Evolutionary conservation across 92 coral and sea anemone genomes (phyloP).

Genomic region (Phenganax stokvisi): DNA sequence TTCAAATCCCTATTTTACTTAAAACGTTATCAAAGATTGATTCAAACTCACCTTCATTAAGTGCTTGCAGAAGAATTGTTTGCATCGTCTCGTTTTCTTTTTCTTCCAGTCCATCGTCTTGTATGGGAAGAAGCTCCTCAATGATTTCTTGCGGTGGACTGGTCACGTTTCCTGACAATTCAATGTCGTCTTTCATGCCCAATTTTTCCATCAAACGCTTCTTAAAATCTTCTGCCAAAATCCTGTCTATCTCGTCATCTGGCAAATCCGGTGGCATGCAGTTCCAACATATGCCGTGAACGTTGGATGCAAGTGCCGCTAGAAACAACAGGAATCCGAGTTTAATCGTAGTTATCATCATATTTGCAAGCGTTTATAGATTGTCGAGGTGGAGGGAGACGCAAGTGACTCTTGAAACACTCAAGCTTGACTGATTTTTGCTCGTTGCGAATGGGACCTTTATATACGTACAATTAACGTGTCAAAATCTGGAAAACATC

Average conservation of each 20-base stretch:
- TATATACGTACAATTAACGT: not conserved
- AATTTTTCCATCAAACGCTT: conserved; percentile 8
- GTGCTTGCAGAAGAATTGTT: not conserved
- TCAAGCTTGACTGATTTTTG: not conserved
- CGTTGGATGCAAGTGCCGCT: not conserved
- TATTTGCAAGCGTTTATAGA: not conserved
- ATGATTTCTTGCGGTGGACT: conserved; percentile 1
- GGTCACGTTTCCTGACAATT: not conserved
- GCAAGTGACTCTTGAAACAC: not conserved
- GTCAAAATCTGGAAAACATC: not conserved
- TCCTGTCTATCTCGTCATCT: not conserved
- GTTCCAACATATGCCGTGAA: not conserved
- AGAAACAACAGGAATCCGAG: not conserved
- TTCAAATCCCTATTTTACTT: not conserved
- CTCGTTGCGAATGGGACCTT: not conserved
- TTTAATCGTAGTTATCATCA: not conserved
- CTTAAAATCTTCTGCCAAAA: conserved; percentile 23
- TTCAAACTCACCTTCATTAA: conserved; percentile 4
- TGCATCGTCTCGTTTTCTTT: not conserved
- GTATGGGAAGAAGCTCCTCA: not conserved
- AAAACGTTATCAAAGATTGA: not conserved
- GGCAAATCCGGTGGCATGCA: conserved; percentile 13
- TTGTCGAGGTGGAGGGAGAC: not conserved
- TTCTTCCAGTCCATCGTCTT: not conserved
- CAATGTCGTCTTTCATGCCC: conserved; percentile 10